phyloP scores from a whole-genome alignment of 2,888 invertebrate genomes.

The Drymonia ruficornis region DNA sequence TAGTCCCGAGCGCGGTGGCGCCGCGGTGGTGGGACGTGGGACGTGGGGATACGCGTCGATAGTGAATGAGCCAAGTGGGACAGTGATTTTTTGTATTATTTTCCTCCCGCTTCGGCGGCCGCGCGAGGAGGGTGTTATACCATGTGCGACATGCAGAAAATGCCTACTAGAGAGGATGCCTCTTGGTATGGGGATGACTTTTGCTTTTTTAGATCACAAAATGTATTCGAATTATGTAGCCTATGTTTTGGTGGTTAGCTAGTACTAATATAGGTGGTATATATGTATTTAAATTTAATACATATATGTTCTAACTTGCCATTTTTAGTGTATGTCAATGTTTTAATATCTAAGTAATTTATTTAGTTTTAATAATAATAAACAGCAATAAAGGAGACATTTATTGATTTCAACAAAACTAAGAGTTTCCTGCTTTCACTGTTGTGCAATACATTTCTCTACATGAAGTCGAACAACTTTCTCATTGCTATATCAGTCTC shows the following conservation, averaged over 20 bases:
- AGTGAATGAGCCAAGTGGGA: conserved; percentile 69
- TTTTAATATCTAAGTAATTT: no score
- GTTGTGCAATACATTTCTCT: conserved; percentile 36
- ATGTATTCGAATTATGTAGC: conserved; percentile 14
- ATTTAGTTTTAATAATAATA: no score
- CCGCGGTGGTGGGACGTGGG: conserved; percentile 73
- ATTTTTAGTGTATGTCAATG: no score
- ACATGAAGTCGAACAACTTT: conserved; percentile 31
- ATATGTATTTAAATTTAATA: no score
- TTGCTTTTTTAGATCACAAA: no score
- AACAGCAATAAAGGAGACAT: no score
- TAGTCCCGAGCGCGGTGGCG: conserved; percentile 70
- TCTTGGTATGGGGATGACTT: conserved; percentile 68
- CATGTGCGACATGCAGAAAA: conserved; percentile 82
- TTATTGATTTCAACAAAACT: background rate
- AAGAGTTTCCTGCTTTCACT: conserved; percentile 39
- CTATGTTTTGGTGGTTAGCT: conserved; percentile 6
- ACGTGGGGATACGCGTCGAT: conserved; percentile 68
- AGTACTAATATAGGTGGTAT: no score
- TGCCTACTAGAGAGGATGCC: conserved; percentile 74
- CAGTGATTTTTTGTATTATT: conserved; percentile 57
- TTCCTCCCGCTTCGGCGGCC: conserved; percentile 60
- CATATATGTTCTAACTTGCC: no score
- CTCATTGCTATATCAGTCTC: conserved; percentile 2
- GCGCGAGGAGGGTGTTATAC: conserved; percentile 42